Conservation (phyloP, 2,797 vertebrate species). For the Rallus crepitans region DNA sequence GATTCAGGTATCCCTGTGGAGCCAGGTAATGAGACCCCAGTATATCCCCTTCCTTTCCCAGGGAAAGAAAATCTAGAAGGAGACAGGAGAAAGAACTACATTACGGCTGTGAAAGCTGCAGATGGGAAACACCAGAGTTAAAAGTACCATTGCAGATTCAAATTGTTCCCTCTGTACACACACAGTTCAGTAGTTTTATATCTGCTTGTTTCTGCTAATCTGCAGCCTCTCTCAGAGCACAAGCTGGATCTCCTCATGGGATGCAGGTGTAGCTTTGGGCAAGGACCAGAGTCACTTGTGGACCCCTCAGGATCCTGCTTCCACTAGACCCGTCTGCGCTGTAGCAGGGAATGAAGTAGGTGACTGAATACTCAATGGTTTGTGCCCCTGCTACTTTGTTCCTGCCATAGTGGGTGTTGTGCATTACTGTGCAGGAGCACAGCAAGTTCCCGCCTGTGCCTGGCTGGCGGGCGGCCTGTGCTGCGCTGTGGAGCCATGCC, state of each 20-base stretch:
- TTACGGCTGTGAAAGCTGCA: accelerated
- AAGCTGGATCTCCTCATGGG: neutral
- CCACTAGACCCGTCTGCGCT: neutral
- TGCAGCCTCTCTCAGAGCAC: neutral
- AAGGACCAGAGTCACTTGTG: neutral
- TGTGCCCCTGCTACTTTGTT: accelerated
- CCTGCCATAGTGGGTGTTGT: neutral
- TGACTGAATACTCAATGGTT: accelerated
- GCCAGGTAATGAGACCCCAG: neutral
- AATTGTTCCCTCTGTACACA: neutral
- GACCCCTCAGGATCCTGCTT: neutral
- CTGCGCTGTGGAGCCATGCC: accelerated
- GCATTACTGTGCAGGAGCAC: accelerated
- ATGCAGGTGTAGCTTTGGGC: neutral
- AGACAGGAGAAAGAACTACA: neutral
- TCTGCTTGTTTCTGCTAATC: neutral
- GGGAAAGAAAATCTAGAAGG: neutral
- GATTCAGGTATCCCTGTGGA: neutral
- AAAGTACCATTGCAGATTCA: neutral
- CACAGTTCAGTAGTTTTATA: neutral
- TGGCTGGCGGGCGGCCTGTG: neutral
- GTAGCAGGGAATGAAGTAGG: neutral
- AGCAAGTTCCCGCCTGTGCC: neutral
- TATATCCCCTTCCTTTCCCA: neutral
- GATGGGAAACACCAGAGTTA: neutral